Conservation (phyloP, 2,888 invertebrate species). For the Coelinius sp. region DNA sequence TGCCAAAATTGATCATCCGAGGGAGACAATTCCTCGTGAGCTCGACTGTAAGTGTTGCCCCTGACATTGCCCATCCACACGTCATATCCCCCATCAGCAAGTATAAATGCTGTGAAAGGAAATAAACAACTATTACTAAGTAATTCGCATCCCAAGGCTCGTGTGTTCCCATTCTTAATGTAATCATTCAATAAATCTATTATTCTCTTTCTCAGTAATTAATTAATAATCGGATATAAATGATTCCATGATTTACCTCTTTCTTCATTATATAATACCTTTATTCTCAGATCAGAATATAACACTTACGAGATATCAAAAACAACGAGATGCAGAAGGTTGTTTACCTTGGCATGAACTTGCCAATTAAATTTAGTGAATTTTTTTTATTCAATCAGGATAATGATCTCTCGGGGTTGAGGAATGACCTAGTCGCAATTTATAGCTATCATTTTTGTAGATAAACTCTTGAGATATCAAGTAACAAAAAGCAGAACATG, state of each 20-base stretch:
- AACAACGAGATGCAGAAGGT: background rate
- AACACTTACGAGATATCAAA: background rate
- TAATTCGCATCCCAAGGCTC: constrained; percentile 11
- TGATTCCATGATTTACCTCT: background rate
- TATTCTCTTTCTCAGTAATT: background rate
- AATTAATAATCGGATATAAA: background rate
- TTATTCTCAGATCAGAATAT: background rate
- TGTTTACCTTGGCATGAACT: constrained; percentile 12
- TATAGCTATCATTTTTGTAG: background rate
- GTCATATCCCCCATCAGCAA: constrained; percentile 76
- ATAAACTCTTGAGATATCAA: background rate
- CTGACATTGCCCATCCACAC: constrained; percentile 74
- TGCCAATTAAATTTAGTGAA: background rate
- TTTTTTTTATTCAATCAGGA: background rate
- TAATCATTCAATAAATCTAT: constrained; percentile 9
- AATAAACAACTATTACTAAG: constrained; percentile 2
- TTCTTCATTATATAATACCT: background rate
- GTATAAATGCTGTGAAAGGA: constrained; percentile 70
- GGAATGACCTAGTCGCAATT: background rate
- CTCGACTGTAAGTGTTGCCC: constrained; percentile 40
- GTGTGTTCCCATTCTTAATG: constrained; percentile 3
- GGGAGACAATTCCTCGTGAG: constrained; percentile 32
- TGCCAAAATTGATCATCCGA: constrained; percentile 32
- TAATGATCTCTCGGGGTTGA: background rate
- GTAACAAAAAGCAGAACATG: no score